phyloP scores from a whole-genome alignment of 2,113 vertebrate species.

The Malaclemys terrapin region DNA sequence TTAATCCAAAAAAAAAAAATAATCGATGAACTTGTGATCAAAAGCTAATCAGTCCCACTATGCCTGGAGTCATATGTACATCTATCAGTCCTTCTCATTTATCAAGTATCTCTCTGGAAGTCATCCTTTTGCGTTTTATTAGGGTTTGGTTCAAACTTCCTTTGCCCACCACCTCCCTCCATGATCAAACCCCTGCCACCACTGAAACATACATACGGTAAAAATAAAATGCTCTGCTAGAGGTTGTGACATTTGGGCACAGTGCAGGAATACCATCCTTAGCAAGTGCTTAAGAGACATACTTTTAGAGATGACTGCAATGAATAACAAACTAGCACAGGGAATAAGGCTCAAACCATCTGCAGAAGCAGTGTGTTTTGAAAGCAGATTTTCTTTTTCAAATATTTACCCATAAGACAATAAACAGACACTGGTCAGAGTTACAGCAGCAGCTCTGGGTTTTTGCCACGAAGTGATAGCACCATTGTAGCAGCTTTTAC shows the following conservation, averaged over 20 bases:
- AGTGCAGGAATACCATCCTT: background rate
- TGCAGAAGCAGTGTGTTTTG: background rate
- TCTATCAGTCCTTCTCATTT: background rate
- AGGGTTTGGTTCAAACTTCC: background rate
- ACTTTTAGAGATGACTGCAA: background rate
- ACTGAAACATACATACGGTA: background rate
- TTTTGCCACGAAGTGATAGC: background rate
- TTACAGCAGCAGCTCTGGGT: background rate
- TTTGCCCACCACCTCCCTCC: background rate
- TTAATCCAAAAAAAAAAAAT: background rate
- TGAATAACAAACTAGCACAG: background rate
- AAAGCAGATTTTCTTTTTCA: background rate
- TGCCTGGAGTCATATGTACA: background rate
- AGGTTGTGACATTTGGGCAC: background rate
- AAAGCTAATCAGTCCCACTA: background rate
- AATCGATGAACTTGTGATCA: background rate
- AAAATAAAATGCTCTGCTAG: background rate
- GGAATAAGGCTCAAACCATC: background rate
- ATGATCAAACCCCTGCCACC: background rate
- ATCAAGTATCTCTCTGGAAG: background rate
- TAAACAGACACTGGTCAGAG: background rate
- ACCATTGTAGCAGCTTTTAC: background rate
- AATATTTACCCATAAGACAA: background rate
- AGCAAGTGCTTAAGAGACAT: background rate
- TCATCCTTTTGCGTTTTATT: background rate